Base-by-base conservation (phyloP, 2,888 invertebrate species). In the Adela reaumurella region DNA sequence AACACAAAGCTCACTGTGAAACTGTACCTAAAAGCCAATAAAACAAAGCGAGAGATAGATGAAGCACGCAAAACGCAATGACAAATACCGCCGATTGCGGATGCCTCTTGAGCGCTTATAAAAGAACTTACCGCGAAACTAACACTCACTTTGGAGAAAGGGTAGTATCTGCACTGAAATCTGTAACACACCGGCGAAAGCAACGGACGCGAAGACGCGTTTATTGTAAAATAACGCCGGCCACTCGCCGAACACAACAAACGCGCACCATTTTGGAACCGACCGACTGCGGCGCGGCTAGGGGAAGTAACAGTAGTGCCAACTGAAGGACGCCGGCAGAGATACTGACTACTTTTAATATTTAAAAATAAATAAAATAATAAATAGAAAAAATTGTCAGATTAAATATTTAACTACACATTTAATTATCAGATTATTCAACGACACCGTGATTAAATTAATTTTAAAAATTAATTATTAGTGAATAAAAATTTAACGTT, bases 261-360 rank as follows among this genome's bases (percentile, higher is more conserved):
- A 79, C 77, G 76, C 60, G 74, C 69, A 74, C 80, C 80, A 80
- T 80, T 72, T 80, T 80, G 78, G 73, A 76, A 67, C 67, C 66
- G 69, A 68, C 67, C 51, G 60, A 56, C 56, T n/a, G n/a, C 53
- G 59, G 61, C 63, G 60, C 68, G 70, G 69, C 68, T 63, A 61
- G 11, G 11, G 35, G 35, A 35, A 35, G 14, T 11, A 14, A 3
- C 35, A 14, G 35, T 11, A 14, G 8, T 35, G n/a, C 35, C 35
- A 35, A 35, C 35, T 8, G n/a, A 3, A 35, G 3, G n/a, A 35
- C 35, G 35, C 8, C n/a, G 35, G 10, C 6, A 24, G 10, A 24
- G n/a, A n/a, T n/a, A n/a, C n/a, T n/a, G n/a, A n/a, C n/a, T n/a
- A 8, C 8, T 35, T 35, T 35, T 14, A 3, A 35, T 3, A 14